A percentile compares a stretch with the other conserved stretches of the same genome.
Evolutionary conservation across 23 tunicate genomes (phyloP).

Genomic region (Oikopleura dioica): DNA sequence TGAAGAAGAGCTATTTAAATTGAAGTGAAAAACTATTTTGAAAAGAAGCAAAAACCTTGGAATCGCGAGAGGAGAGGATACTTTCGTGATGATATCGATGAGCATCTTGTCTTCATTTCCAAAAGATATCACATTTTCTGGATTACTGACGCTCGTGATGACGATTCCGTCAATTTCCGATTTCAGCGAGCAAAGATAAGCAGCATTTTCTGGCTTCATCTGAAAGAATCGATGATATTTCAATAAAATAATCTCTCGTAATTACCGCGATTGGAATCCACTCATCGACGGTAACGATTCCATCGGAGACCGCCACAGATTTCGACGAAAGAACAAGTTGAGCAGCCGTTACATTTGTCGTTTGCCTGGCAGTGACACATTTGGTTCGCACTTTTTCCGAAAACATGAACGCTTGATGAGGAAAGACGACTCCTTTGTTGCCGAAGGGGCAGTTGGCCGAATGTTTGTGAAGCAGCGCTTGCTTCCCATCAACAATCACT

Average conservation of each 20-base stretch:
- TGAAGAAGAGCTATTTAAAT: not conserved
- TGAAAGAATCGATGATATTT: not conserved
- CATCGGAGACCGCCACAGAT: conserved; percentile 33
- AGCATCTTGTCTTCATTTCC: not conserved
- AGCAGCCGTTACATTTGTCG: conserved; percentile 58
- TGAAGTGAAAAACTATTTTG: no score
- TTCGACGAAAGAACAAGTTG: conserved; percentile 27
- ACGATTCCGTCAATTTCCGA: not conserved
- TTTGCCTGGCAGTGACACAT: conserved; percentile 64
- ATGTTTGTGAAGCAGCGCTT: conserved; percentile 72
- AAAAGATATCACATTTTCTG: not conserved
- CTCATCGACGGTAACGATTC: conserved; percentile 51
- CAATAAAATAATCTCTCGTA: not conserved
- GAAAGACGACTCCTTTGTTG: conserved; percentile 62
- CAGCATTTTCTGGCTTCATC: not conserved
- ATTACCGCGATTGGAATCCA: conserved; percentile 19
- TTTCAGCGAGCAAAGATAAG: not conserved
- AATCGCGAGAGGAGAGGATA: not conserved
- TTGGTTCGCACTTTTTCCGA: conserved; percentile 87
- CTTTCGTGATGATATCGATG: not conserved
- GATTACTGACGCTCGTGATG: not conserved
- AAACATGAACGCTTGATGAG: conserved; percentile 55
- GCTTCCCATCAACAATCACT: conserved; percentile 43
- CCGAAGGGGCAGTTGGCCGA: conserved; percentile 88
- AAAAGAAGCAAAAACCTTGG: not conserved